Evolutionary conservation across 1,140 invertebrate genomes (phyloP).

Genomic region (Micrasema longulum): DNA sequence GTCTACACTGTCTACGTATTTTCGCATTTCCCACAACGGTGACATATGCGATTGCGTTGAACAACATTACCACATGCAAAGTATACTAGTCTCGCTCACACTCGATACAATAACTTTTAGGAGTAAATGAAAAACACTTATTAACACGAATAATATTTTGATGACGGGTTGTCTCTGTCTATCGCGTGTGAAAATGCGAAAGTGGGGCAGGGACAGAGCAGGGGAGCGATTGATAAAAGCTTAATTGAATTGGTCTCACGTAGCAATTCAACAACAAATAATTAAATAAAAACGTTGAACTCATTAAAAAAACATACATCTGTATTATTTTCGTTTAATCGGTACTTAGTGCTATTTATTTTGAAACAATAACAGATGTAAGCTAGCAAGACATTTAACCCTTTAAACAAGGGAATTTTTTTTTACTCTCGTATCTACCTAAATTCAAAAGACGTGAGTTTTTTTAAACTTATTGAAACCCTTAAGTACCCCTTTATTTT

Average conservation of each 20-base stretch:
- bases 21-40: conserved; percentile 30
- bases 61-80: conserved; percentile 16
- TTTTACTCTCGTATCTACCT: no score
- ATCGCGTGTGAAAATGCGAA: conserved; percentile 21
- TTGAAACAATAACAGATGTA: no score
- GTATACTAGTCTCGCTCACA: conserved; percentile 15
- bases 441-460: no score
- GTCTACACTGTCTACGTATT: conserved; percentile 9
- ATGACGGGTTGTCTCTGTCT: conserved; percentile 20
- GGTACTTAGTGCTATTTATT: no score
- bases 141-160: conserved; percentile 1
- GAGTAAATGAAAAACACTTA: conserved; percentile 14
- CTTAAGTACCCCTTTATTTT: no score
- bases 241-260: conserved; percentile 7
- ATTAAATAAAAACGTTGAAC: no score
- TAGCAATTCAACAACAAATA: conserved; percentile 3
- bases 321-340: no score
- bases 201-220: conserved; percentile 28
- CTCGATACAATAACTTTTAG: neutral
- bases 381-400: no score
- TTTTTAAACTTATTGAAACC: no score
- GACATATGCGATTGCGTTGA: conserved; percentile 39
- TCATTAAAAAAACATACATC: no score
- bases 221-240: conserved; percentile 37
- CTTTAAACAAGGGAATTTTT: no score